Evolutionary conservation across 2,888 invertebrate species (phyloP).

Genomic region (Merodon equestris): DNA sequence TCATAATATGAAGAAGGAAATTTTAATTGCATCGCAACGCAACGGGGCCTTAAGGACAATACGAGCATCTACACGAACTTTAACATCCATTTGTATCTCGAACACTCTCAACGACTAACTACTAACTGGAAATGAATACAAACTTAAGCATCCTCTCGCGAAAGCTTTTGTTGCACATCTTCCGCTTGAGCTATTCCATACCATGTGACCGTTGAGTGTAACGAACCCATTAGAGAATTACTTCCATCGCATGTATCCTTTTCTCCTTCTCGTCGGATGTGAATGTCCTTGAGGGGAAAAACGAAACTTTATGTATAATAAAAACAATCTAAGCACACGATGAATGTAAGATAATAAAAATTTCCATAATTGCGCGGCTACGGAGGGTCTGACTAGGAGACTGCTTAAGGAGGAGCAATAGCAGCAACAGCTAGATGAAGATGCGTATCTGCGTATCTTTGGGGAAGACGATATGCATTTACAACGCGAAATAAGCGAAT

Average conservation of each 20-base stretch:
- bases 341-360: constrained; percentile 21
- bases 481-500: constrained; percentile 26
- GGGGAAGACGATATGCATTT: constrained; percentile 24
- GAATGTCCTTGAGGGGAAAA: constrained; percentile 9
- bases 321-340: constrained; percentile 26
- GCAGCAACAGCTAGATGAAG: constrained; percentile 15
- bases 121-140: constrained; percentile 47
- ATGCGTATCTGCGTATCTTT: constrained; percentile 21
- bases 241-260: constrained; percentile 23
- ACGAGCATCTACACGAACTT: too few species aligned
- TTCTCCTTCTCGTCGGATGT: constrained; percentile 1
- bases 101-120: too few species aligned
- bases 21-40: too few species aligned
- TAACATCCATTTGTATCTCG: too few species aligned
- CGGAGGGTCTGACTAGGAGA: too few species aligned
- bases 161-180: constrained; percentile 16
- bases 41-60: too few species aligned
- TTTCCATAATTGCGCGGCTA: constrained; percentile 49
- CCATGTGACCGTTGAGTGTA: constrained; percentile 33
- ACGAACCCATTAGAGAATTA: constrained; percentile 56
- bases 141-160: constrained; percentile 2
- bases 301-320: constrained; percentile 19
- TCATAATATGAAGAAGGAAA: too few species aligned
- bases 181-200: not conserved
- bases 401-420: not conserved